Evolutionary conservation across 2,797 vertebrate species (phyloP).

Genomic region (Phrynocephalus forsythii): DNA sequence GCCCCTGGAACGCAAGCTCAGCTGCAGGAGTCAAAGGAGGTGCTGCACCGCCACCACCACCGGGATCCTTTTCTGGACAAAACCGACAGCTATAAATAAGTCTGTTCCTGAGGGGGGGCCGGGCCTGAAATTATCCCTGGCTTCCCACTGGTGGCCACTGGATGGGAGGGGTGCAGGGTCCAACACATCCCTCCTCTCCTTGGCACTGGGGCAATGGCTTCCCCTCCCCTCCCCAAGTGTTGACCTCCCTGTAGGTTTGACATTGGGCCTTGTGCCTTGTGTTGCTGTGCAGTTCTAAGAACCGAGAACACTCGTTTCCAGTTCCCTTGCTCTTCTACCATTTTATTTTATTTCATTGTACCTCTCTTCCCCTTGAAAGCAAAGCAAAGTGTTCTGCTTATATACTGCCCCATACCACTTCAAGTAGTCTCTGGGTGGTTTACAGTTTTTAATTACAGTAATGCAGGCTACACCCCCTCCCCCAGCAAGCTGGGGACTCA

Average conservation of each 20-base stretch:
- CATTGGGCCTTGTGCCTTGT: background rate
- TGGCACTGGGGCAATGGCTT: background rate
- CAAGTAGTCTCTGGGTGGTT: too few species aligned
- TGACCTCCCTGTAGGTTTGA: background rate
- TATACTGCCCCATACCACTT: too few species aligned
- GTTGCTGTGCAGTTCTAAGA: background rate
- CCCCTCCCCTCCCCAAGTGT: background rate
- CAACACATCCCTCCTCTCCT: background rate
- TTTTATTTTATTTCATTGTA: too few species aligned
- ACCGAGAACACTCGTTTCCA: too few species aligned
- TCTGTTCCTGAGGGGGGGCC: background rate
- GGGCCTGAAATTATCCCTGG: background rate
- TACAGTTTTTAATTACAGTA: too few species aligned
- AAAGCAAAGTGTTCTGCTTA: too few species aligned
- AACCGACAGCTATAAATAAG: slow-evolving; percentile 25
- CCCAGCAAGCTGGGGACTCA: too few species aligned
- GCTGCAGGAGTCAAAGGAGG: too few species aligned
- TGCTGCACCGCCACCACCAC: background rate
- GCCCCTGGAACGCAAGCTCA: background rate
- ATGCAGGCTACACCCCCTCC: too few species aligned
- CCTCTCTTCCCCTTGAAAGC: too few species aligned
- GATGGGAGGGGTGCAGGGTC: background rate
- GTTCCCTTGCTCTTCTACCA: too few species aligned
- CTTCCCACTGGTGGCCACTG: slow-evolving; percentile 1
- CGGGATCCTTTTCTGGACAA: slow-evolving; percentile 23